Conservation (phyloP, 1,140 invertebrate genomes). For the Dolichoris vasculosae region DNA sequence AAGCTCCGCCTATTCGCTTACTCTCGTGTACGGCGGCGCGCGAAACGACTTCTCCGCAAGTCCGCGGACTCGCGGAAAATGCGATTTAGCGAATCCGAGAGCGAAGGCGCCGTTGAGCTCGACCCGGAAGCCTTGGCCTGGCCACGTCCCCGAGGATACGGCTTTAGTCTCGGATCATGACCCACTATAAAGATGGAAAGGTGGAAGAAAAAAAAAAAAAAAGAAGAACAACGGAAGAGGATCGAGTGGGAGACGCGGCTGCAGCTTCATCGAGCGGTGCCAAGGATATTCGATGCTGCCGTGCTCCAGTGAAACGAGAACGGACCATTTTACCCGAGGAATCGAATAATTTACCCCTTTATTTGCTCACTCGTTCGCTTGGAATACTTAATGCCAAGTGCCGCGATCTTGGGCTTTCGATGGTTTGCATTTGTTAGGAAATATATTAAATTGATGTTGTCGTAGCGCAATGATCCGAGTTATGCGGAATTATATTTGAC, state of each 20-base stretch:
- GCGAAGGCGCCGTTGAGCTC: conserved; percentile 57
- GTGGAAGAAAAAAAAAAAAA: neutral
- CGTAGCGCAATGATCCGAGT: neutral
- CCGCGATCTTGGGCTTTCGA: neutral
- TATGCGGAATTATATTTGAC: neutral
- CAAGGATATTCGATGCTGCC: neutral
- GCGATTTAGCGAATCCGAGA: conserved; percentile 52
- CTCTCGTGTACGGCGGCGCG: neutral
- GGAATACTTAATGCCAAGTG: neutral
- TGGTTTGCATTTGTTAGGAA: neutral
- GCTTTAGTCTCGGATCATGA: conserved; percentile 43
- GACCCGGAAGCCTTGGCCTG: neutral
- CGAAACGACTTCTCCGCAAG: conserved; percentile 44
- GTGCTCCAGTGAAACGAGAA: neutral
- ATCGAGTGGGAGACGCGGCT: neutral
- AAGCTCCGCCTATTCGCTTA: conserved; percentile 47
- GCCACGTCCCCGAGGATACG: neutral
- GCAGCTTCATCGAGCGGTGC: conserved; percentile 36
- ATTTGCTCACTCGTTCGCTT: neutral
- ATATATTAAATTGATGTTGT: neutral
- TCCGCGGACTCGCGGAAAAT: conserved; percentile 45
- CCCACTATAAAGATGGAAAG: conserved; percentile 15
- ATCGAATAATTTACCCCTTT: conserved; percentile 3
- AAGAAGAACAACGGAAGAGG: neutral
- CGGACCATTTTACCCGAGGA: neutral